Base-by-base conservation (phyloP, 2,888 invertebrate species). In the Anorthoa munda region DNA sequence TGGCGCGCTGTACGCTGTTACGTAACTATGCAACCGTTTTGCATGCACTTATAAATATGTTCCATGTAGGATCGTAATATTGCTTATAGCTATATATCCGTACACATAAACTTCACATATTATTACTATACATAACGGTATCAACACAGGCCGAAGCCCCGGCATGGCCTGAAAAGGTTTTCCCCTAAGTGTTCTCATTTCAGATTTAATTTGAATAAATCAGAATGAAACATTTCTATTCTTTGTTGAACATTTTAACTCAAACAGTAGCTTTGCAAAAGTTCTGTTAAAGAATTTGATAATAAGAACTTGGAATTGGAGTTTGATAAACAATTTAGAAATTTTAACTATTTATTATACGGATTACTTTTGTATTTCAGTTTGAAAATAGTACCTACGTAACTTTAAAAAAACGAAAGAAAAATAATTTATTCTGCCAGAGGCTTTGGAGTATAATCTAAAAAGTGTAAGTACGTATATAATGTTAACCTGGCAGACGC, bases 1-100 rank as follows among this genome's bases (percentile, higher is more conserved):
- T 86, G 87, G 84, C 86, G 80, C 86, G 76, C 83, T 79, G 84
- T 87, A n/a, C n/a, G n/a, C n/a, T n/a, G 87, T 92, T 90, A 88
- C 88, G 87, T 87, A 90, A 92, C 85, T 86, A 79, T 86, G 83
- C 82, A 85, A 79, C 83, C 84, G 79, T 87, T 88, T 58, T 67
- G 53, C 56, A 67, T 18, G 23, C 56, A 18, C 59, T 56, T 63
- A 48, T 53, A 23, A 48, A 48, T 60, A n/a, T 46, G 50, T 61
- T 46, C 46, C 23, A 39, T 64, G 23, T n/a, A n/a, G n/a, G n/a
- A n/a, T n/a, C n/a, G n/a, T n/a, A n/a, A n/a, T n/a, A n/a, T n/a
- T n/a, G n/a, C n/a, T n/a, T n/a, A n/a, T n/a, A n/a, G n/a, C n/a
- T n/a, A n/a, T n/a, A n/a, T n/a, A 55, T 65, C 39, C 31, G 53